Conservation (phyloP, 64 coral and sea anemone genomes). For the Anthopleura sola region DNA sequence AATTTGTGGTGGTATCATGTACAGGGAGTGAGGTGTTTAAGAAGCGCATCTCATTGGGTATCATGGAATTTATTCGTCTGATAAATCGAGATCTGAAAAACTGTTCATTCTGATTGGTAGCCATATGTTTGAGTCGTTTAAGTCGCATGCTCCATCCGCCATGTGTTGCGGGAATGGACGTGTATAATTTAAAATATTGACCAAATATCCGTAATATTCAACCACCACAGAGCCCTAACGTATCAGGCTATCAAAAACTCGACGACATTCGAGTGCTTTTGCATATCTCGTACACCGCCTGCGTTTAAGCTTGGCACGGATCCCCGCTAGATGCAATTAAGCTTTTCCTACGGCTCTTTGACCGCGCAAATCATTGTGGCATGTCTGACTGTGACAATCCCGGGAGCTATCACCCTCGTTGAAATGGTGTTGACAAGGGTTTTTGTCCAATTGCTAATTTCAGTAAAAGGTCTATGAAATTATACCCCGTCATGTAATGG, state of each 20-base stretch:
- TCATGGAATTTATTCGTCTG: constrained; percentile 10
- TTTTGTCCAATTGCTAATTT: constrained; percentile 78
- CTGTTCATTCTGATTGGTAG: not conserved
- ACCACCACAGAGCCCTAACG: not conserved
- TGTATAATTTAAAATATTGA: not conserved
- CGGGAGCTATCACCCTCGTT: constrained; percentile 64
- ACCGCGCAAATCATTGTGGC: constrained; percentile 56
- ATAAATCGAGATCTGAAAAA: not conserved
- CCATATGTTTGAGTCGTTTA: constrained; percentile 21
- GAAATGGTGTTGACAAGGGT: constrained; percentile 98
- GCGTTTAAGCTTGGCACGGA: constrained; percentile 59
- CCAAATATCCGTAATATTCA: not conserved
- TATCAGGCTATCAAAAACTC: not conserved
- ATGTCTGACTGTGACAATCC: constrained; percentile 41
- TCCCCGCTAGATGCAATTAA: constrained; percentile 77
- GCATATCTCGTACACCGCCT: constrained; percentile 30
- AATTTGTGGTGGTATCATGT: not conserved
- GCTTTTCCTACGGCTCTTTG: constrained; percentile 53
- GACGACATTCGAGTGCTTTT: not conserved
- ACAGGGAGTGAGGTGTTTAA: not conserved
- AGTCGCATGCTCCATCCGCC: not conserved
- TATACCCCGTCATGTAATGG: constrained; percentile 49
- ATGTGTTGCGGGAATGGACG: constrained; percentile 2
- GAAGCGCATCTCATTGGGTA: not conserved
- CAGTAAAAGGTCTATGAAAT: constrained; percentile 66